phyloP scores from a whole-genome alignment of 2,113 vertebrate genomes.

The Orientallactaga bullata region DNA sequence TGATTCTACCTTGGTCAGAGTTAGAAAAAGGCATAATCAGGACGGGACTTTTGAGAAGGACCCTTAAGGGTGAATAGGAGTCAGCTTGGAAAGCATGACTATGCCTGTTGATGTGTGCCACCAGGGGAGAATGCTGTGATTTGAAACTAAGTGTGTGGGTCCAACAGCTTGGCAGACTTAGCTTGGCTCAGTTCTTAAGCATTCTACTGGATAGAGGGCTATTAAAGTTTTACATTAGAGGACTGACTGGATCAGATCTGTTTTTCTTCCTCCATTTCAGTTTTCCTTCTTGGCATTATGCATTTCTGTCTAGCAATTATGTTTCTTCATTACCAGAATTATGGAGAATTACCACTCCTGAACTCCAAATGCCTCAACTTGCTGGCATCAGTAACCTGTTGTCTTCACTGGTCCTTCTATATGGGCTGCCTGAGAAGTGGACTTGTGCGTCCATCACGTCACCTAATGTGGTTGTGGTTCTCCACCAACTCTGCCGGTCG shows the following conservation, averaged over 20 bases:
- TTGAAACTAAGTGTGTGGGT: not conserved
- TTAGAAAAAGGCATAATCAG: not conserved
- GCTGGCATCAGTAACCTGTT: not conserved
- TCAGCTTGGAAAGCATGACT: not conserved
- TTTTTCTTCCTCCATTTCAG: slow-evolving; percentile 37
- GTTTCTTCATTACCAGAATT: slow-evolving; percentile 44
- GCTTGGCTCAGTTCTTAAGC: slow-evolving; percentile 20
- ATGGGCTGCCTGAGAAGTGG: not conserved
- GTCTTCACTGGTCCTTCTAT: not conserved
- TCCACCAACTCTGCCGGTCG: not conserved
- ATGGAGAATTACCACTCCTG: not conserved
- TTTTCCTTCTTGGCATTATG: slow-evolving; percentile 32
- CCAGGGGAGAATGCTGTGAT: not conserved
- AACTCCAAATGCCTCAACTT: not conserved
- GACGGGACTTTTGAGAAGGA: slow-evolving; percentile 8
- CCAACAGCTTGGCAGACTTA: slow-evolving; percentile 17
- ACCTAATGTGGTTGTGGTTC: not conserved
- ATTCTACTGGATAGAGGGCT: slow-evolving; percentile 12
- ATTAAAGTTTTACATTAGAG: not conserved
- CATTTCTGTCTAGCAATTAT: slow-evolving; percentile 31
- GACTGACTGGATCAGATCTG: not conserved
- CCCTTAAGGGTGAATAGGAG: not conserved
- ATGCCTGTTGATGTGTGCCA: not conserved
- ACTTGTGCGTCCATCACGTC: not conserved
- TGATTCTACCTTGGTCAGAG: not conserved